Evolutionary conservation across 2,888 invertebrate genomes (phyloP), one percentile per base, ranked within the genome.

Genomic region (Ptilodon capucinus): DNA sequence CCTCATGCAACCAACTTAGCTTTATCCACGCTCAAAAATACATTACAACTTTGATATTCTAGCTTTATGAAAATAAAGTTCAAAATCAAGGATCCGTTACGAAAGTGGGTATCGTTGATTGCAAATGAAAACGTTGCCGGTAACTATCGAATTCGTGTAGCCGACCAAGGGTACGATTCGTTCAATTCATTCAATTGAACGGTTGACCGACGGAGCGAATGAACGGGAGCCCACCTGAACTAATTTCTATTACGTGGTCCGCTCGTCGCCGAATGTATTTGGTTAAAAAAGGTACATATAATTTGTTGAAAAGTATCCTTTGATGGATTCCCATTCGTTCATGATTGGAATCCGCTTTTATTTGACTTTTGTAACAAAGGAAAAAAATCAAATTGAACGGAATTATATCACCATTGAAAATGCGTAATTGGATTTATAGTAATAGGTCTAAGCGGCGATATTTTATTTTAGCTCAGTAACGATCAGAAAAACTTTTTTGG

Each of bases 181-280:
- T 73, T 68, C 66, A 60, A 66, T 74, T 75, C 69, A 71, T 79
- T 76, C 76, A 73, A 73, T 74, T 73, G 76, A 76, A 72, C 70
- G 72, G 71, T 68, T 71, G 73, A 69, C 73, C 72, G 72, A 63
- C 67, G 65, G 64, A 70, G 67, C 72, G 74, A 61, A 71, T 71
- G 75, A 75, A 58, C 64, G 70, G 49, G 70, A 19, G 51, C 60
- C 61, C 71, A 79, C 72, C 74, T 76, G 73, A 74, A 73, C 76
- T 76, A 76, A 80, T 77, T 68, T 73, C 66, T 66, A 66, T 74
- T 74, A 70, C 67, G 58, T 66, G 68, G 54, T 57, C 64, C 67
- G 61, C 48, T 62, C 64, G 64, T 53, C 59, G 52, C 61, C 52
- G 60, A 53, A 59, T 60, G 54, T 56, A 51, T 61, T 57, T 52